A percentile compares a stretch with the other conserved stretches of the same genome.
Evolutionary conservation across 2,888 invertebrate genomes (phyloP).

Genomic region (Dryadula phaetusa): DNA sequence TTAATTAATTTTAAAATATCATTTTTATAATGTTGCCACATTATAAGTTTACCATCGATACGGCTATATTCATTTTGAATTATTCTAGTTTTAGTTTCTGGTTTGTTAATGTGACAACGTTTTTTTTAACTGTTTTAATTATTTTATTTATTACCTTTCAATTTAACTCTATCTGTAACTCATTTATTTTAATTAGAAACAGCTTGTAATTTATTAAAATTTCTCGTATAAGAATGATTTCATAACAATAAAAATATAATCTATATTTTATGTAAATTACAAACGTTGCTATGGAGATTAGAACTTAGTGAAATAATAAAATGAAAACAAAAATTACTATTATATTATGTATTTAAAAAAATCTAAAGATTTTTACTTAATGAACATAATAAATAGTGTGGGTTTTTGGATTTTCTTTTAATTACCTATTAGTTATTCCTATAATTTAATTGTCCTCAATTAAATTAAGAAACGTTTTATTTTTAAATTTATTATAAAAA

Average conservation of each 20-base stretch:
- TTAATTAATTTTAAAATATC: neutral
- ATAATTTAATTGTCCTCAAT: too few relatives aligned
- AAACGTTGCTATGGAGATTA: neutral
- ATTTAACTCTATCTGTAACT: slow-evolving; percentile 1
- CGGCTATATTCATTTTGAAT: neutral
- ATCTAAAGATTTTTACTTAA: too few relatives aligned
- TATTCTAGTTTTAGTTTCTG: slow-evolving; percentile 5
- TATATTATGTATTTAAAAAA: too few relatives aligned
- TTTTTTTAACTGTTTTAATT: neutral
- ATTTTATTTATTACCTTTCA: neutral
- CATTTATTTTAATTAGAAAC: neutral
- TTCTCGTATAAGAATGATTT: neutral
- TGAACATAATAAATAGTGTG: too few relatives aligned
- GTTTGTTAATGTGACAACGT: neutral
- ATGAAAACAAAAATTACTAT: too few relatives aligned
- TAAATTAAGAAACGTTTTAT: too few relatives aligned
- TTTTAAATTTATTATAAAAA: too few relatives aligned
- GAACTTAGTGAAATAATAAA: too few relatives aligned
- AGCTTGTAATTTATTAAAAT: neutral
- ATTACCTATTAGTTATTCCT: too few relatives aligned
- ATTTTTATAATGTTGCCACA: neutral
- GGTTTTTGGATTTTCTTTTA: too few relatives aligned
- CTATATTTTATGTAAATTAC: neutral
- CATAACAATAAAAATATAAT: neutral
- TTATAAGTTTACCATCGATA: neutral